Evolutionary conservation across 1,140 invertebrate species (phyloP).

Genomic region (Hypothenemus hampei): DNA sequence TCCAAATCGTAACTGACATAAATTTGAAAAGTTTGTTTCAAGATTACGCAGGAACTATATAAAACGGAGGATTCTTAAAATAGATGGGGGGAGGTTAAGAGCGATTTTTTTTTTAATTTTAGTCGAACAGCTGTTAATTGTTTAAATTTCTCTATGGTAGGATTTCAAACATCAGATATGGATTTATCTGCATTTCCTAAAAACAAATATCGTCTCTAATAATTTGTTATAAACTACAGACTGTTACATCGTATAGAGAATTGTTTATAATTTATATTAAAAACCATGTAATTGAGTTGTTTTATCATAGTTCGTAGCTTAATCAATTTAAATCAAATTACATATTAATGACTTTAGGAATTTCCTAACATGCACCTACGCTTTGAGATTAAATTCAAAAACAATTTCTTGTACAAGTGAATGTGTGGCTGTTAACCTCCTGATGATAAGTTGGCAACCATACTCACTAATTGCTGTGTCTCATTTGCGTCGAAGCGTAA

Average conservation of each 20-base stretch:
- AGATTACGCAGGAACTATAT: constrained; percentile 28
- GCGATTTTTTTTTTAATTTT: constrained; percentile 26
- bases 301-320: too few relatives aligned
- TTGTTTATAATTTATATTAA: too few relatives aligned
- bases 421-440: too few relatives aligned
- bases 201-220: too few relatives aligned
- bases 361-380: too few relatives aligned
- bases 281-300: too few relatives aligned
- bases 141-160: not conserved
- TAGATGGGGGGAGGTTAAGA: constrained; percentile 29
- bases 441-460: not conserved
- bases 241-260: not conserved
- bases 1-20: constrained; percentile 30
- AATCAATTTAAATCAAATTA: too few relatives aligned
- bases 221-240: too few relatives aligned
- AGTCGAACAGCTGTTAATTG: constrained; percentile 27
- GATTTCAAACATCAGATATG: not conserved
- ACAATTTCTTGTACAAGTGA: too few relatives aligned
- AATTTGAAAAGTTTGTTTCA: constrained; percentile 24
- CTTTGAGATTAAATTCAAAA: too few relatives aligned
- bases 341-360: too few relatives aligned
- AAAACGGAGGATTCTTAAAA: constrained; percentile 32
- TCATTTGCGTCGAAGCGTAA: not conserved
- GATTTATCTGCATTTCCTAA: too few relatives aligned
- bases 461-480: not conserved